phyloP scores from a whole-genome alignment of 2,797 vertebrate species.

The Pagetopsis macropterus region DNA sequence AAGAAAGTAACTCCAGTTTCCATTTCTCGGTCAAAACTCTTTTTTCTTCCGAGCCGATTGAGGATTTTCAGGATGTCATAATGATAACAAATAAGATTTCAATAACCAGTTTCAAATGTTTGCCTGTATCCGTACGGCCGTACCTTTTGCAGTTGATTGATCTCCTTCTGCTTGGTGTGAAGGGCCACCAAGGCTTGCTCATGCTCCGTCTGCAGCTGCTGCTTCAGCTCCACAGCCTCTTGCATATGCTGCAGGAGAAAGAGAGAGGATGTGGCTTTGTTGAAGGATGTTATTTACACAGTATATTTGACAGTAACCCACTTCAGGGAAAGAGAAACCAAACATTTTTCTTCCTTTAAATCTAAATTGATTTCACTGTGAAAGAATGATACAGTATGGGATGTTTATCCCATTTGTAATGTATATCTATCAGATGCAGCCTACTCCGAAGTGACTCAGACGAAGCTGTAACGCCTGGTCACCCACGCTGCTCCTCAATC shows the following conservation, averaged over 20 bases:
- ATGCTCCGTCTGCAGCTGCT: constrained; percentile 95
- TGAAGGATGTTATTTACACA: constrained; percentile 29
- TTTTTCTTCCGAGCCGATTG: constrained; percentile 23
- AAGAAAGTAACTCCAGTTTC: constrained; percentile 31
- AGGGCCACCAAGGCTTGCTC: constrained; percentile 92
- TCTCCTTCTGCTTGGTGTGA: constrained; percentile 93
- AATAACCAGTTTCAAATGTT: background rate
- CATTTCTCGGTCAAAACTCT: constrained; percentile 33
- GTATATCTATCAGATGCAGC: constrained; percentile 20
- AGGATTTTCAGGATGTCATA: constrained; percentile 23
- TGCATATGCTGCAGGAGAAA: constrained; percentile 88
- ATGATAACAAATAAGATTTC: background rate
- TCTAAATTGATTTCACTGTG: background rate
- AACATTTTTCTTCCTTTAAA: background rate
- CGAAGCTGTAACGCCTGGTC: constrained; percentile 44
- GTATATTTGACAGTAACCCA: constrained; percentile 24
- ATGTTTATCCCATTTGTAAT: constrained; percentile 9
- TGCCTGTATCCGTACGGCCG: constrained; percentile 1
- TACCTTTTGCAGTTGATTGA: constrained; percentile 93
- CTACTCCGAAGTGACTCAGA: constrained; percentile 38
- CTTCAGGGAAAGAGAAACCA: background rate
- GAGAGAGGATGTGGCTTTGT: constrained; percentile 15
- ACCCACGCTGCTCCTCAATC: constrained; percentile 51
- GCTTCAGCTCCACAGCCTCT: constrained; percentile 90
- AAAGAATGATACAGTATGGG: background rate